Evolutionary conservation across 2,797 vertebrate species (phyloP), one percentile per base, ranked within the genome.

Genomic region (Etheostoma perlongum): DNA sequence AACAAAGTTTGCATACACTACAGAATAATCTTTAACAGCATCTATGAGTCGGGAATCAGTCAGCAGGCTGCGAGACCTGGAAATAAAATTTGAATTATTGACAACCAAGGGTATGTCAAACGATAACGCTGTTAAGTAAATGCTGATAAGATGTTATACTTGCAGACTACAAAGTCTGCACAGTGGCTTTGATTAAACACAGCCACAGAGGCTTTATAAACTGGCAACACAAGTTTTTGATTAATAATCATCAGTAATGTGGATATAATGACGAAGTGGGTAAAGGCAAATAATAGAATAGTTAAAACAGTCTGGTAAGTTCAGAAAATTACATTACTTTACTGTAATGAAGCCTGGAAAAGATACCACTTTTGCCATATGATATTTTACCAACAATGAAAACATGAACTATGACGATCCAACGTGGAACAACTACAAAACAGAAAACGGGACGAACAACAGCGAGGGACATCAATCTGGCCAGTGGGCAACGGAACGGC

Each of bases 401-500:
- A 33, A 63, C 10, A 25, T 49, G 0, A 23, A 60, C 27, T 4
- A 27, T 27, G 53, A 60, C 47, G 55, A 57, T 53, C 9, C 19
- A 16, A 42, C 18, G 42, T 19, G 47, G 48, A 42, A 72, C 30
- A 77, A 30, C n/a, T 40, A 76, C 55, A 67, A 71, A 72, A 79
- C 40, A 54, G 8, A 78, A 62, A 59, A 70, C 30, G 12, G 11
- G 30, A 72, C 59, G 5, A 40, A 76, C 69, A 63, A 67, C 48
- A 60, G 21, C 25, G 15, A 16, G 61, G 62, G 33, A 71, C 36
- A 58, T 60, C 64, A 68, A 73, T 69, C 5, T 63, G 79, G 54
- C 48, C 46, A 19, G 23, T n/a, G 62, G 74, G 54, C 72, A 72
- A 83, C 85, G 77, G 47, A 84, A 80, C 76, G 84, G 57, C n/a